Percentiles rank a stretch among this genome's conserved stretches.
Evolutionary conservation across 2,888 invertebrate species (phyloP).

Genomic region (Argynnis bischoffii): DNA sequence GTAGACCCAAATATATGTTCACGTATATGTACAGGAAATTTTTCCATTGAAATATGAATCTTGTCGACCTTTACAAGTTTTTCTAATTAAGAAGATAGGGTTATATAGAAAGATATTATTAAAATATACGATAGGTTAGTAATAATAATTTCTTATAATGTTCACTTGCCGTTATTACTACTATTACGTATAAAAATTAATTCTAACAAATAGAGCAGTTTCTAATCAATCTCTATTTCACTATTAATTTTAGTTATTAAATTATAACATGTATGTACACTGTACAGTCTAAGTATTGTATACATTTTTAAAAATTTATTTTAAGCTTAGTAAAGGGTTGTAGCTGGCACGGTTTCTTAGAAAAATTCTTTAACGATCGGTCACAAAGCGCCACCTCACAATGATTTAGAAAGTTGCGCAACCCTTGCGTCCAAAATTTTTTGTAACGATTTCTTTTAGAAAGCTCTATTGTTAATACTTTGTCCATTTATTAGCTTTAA

Average conservation of each 20-base stretch:
- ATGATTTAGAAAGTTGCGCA: slow-evolving; percentile 81
- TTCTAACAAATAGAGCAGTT: background rate
- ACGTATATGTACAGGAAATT: slow-evolving; percentile 11
- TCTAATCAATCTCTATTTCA: background rate
- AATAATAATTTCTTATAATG: background rate
- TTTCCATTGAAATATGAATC: slow-evolving; percentile 15
- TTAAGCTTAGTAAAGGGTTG: slow-evolving; percentile 54
- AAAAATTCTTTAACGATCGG: slow-evolving; percentile 54
- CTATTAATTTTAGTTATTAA: background rate
- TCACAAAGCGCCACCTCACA: slow-evolving; percentile 70
- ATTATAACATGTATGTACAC: background rate
- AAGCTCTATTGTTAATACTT: slow-evolving; percentile 66
- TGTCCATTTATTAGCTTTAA: slow-evolving; percentile 66
- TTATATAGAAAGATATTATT: background rate
- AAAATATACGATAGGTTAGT: background rate
- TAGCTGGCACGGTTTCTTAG: slow-evolving; percentile 76
- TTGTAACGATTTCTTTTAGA: slow-evolving; percentile 67
- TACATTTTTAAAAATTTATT: slow-evolving; percentile 40
- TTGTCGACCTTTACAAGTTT: slow-evolving; percentile 12
- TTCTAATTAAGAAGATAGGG: slow-evolving; percentile 10
- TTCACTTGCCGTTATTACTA: background rate
- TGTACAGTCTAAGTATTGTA: background rate
- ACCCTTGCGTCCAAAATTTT: slow-evolving; percentile 73
- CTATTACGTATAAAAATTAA: background rate
- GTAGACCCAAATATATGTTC: slow-evolving; percentile 30